Percentiles rank a stretch among this genome's conserved stretches.
These are phyloP conservation scores for Platycnemis pennipes DNA, from an alignment of 2,888 invertebrate genomes.

Conservation along the genomic window DNA sequence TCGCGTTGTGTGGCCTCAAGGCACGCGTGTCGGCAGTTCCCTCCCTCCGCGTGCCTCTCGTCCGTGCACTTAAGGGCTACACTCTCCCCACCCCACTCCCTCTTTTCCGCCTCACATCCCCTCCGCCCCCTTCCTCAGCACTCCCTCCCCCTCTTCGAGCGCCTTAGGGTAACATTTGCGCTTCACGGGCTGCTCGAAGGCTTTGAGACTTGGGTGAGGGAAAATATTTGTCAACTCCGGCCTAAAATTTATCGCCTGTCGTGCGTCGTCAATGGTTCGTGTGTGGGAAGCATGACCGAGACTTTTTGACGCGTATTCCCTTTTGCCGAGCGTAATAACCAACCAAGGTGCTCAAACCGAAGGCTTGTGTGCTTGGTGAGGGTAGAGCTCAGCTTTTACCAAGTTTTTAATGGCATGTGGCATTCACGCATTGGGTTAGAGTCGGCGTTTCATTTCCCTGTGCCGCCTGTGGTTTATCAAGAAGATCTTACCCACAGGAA, in stretches of 20 bases:
- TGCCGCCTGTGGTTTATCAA: too few relatives aligned
- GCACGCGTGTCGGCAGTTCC: not conserved
- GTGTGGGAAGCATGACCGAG: too few relatives aligned
- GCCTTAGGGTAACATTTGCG: not conserved
- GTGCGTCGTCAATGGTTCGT: not conserved
- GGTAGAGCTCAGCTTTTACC: too few relatives aligned
- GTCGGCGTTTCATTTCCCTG: too few relatives aligned
- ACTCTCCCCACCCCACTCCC: not conserved
- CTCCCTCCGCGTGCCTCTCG: not conserved
- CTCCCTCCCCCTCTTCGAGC: not conserved
- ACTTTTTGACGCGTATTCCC: too few relatives aligned
- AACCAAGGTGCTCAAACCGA: too few relatives aligned
- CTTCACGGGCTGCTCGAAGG: not conserved
- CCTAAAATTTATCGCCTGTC: conserved; percentile 2
- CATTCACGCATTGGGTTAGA: too few relatives aligned
- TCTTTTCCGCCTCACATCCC: not conserved
- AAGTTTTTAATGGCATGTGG: too few relatives aligned
- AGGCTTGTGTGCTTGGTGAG: too few relatives aligned
- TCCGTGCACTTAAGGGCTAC: not conserved
- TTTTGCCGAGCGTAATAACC: too few relatives aligned
- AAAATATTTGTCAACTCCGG: conserved; percentile 1
- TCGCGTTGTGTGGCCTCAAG: not conserved
- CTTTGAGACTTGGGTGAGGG: not conserved
- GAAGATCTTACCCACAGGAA: too few relatives aligned
- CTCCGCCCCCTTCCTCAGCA: too few relatives aligned